Evolutionary conservation across 1,140 invertebrate genomes (phyloP).

Genomic region (Danaus plexippus): DNA sequence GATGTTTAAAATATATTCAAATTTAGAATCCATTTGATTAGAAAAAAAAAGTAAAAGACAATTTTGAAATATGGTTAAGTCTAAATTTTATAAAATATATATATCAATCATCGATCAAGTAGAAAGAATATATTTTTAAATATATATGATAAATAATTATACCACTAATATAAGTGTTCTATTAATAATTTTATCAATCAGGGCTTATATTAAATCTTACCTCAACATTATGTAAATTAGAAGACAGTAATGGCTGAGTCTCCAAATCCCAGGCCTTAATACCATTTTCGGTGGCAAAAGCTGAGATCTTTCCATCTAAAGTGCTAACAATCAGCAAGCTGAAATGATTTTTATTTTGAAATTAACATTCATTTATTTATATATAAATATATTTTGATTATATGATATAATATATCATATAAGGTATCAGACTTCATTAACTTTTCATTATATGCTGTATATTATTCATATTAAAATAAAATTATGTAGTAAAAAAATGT

Average conservation of each 20-base stretch:
- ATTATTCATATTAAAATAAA: too few relatives aligned
- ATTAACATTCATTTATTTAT: background rate
- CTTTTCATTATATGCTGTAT: too few relatives aligned
- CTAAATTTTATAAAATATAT: too few relatives aligned
- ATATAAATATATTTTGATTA: conserved; percentile 3
- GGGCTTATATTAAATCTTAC: conserved; percentile 55
- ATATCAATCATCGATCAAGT: too few relatives aligned
- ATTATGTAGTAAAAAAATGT: too few relatives aligned
- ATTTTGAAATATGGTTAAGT: too few relatives aligned
- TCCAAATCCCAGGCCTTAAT: conserved; percentile 81
- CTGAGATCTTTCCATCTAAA: conserved; percentile 87
- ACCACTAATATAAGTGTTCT: background rate
- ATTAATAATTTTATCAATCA: background rate
- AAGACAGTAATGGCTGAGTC: conserved; percentile 84
- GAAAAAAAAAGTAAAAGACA: too few relatives aligned
- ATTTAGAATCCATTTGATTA: too few relatives aligned
- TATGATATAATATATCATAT: too few relatives aligned
- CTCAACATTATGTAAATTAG: conserved; percentile 87
- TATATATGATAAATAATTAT: background rate
- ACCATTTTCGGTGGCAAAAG: conserved; percentile 81
- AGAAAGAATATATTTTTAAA: too few relatives aligned
- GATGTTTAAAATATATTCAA: too few relatives aligned
- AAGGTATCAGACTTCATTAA: too few relatives aligned
- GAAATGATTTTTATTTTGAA: conserved; percentile 32
- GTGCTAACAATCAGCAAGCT: conserved; percentile 89